Evolutionary conservation across 2,888 invertebrate genomes (phyloP), one percentile per base, ranked within the genome.

Genomic region (Eupithecia tripunctaria): DNA sequence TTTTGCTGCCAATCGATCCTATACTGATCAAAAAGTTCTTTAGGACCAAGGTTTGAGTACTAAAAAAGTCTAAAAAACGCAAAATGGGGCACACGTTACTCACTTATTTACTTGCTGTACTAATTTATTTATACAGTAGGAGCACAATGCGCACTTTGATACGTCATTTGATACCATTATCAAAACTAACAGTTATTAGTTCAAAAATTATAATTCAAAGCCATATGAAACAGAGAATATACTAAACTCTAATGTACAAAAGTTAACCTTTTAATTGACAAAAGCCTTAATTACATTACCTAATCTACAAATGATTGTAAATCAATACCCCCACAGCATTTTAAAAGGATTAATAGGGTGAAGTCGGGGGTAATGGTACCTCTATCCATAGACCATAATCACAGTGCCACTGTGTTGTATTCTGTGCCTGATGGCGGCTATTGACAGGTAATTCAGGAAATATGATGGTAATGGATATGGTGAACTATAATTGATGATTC

Each of bases 381-480:
- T 59, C 29, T 67, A 67, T 36, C 70, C 67, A 59, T 41, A 25
- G 63, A 15, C n/a, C 70, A 66, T 74, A 67, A 60, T 67, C 65
- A 68, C 60, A 36, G 25, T 29, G 8, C 43, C 12, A 70, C 75
- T 75, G 60, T 60, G 29, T n/a, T 7, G 36, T 70, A 67, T 38
- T 73, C 76, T 69, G 51, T 72, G 71, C 27, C 71, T 74, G 71
- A 74, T 74, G 69, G 64, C 66, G 65, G 77, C 66, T 75, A 76
- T 66, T 70, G 74, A 74, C 72, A 60, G 72, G 74, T 63, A 76
- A 76, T 78, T 71, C 38, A 73, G 76, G 74, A 75, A 76, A 75
- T 70, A 65, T 41, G 38, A 71, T 47, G 60, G 67, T 75, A 76
- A 78, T 78, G 74, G 72, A 75, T 70, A 64, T 74, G 63, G 56